These are phyloP conservation scores for Bombus terrestris DNA, from an alignment of 1,140 invertebrate genomes.

Conservation along the genomic window DNA sequence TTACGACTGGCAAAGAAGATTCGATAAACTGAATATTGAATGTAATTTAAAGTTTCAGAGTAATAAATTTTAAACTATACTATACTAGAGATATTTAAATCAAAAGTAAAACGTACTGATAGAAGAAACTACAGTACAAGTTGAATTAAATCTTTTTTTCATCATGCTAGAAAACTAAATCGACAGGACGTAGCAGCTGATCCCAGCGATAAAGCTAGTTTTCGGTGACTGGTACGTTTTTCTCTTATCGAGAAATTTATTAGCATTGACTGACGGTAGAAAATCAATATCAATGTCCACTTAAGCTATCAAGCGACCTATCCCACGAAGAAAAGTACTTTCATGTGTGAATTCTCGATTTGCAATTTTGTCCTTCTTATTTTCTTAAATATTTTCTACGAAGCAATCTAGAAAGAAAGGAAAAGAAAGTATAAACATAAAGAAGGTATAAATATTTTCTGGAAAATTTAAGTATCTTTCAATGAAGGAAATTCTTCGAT, in stretches of 20 bases:
- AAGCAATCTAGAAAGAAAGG: background rate
- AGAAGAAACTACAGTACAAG: background rate
- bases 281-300: conserved; percentile 53
- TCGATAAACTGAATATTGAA: background rate
- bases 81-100: background rate
- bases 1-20: background rate
- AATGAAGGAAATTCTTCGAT: background rate
- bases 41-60: background rate
- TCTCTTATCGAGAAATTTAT: conserved; percentile 42
- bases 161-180: background rate
- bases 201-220: background rate
- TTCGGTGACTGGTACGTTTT: background rate
- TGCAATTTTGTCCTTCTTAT: background rate
- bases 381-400: background rate
- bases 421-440: background rate
- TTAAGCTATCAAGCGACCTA: conserved; percentile 21
- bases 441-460: background rate
- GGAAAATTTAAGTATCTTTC: background rate
- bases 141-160: background rate
- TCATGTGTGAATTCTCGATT: background rate
- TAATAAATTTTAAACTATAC: background rate
- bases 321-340: conserved; percentile 11
- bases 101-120: background rate
- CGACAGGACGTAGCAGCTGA: background rate
- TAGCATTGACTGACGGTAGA: conserved; percentile 10